Percentiles rank a stretch among this genome's conserved stretches.
Conservation (phyloP, 2,797 vertebrate genomes). For the Typhlichthys subterraneus region DNA sequence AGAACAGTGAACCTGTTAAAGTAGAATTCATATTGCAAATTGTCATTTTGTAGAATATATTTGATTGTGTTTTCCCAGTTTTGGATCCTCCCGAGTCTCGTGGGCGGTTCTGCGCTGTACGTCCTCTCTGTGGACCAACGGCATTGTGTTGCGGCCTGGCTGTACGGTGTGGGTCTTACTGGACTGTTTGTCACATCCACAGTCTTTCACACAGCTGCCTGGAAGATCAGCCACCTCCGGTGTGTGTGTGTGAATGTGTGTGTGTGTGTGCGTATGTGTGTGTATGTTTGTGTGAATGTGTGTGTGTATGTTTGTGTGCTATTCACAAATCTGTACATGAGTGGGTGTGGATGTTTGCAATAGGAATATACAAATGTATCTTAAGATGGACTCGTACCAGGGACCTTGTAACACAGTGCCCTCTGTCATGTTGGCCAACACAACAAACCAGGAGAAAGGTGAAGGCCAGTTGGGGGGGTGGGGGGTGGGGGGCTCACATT, state of each 20-base stretch:
- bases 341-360: neutral
- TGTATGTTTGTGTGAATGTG: neutral
- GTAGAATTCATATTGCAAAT: too few species aligned
- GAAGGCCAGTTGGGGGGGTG: too few species aligned
- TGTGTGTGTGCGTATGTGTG: neutral
- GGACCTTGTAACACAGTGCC: too few species aligned
- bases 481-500: too few species aligned
- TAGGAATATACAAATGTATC: conserved; percentile 56
- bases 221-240: conserved; percentile 90
- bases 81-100: conserved; percentile 90
- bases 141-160: conserved; percentile 77
- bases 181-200: conserved; percentile 93
- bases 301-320: neutral
- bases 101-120: conserved; percentile 86
- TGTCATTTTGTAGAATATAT: neutral
- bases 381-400: conserved; percentile 15
- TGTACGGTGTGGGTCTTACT: conserved; percentile 87
- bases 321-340: neutral
- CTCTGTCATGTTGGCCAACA: too few species aligned
- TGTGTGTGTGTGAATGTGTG: neutral
- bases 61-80: conserved; percentile 44
- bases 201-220: conserved; percentile 90
- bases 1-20: too few species aligned
- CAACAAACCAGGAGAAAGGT: too few species aligned
- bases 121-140: conserved; percentile 84